These are phyloP conservation scores for Babyrousa celebensis DNA, from an alignment of 2,797 vertebrate species.

Conservation along the genomic window DNA sequence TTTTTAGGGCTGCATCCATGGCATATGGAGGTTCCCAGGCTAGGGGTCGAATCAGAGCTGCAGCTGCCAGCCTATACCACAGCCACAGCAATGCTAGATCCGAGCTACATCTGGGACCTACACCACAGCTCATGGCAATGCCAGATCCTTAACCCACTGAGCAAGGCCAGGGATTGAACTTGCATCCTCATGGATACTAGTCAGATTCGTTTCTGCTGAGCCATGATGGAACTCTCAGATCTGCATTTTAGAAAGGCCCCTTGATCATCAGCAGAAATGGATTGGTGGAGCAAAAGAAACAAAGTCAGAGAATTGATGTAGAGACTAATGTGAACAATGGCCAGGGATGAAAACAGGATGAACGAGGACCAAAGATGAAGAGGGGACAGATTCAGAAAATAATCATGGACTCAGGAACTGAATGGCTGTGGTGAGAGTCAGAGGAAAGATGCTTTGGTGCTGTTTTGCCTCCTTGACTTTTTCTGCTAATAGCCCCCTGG, in stretches of 20 bases:
- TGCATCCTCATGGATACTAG: too few species aligned
- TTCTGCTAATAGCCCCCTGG: neutral
- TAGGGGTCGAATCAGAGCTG: too few species aligned
- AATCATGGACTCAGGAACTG: neutral
- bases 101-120: too few species aligned
- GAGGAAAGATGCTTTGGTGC: neutral
- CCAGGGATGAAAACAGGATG: neutral
- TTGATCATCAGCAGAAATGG: neutral
- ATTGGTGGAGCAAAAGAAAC: neutral
- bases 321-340: neutral
- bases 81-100: too few species aligned
- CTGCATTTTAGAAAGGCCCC: conserved; percentile 3
- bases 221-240: neutral
- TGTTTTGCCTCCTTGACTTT: neutral
- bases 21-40: too few species aligned
- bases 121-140: too few species aligned
- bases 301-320: neutral
- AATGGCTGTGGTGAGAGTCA: neutral
- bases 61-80: too few species aligned
- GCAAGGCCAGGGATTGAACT: too few species aligned
- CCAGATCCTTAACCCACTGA: too few species aligned
- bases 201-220: too few species aligned
- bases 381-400: neutral
- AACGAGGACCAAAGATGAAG: neutral
- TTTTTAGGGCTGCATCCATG: too few species aligned